Evolutionary conservation across 2,888 invertebrate species (phyloP).

Genomic region (Netelia virgata): DNA sequence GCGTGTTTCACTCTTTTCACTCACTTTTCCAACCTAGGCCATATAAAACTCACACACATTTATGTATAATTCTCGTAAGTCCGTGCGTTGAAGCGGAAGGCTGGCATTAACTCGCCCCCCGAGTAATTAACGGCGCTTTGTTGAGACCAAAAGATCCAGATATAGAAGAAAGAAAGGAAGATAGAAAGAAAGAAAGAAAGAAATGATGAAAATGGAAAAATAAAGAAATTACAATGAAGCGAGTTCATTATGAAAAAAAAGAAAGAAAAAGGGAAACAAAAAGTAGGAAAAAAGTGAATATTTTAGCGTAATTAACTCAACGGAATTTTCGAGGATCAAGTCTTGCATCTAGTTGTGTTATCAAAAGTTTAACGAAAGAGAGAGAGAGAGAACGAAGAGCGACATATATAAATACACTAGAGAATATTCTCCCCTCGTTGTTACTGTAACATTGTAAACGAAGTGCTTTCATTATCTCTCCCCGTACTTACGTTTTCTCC

Average conservation of each 20-base stretch:
- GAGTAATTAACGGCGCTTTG: conserved; percentile 55
- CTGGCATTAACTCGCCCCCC: conserved; percentile 31
- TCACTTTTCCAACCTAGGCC: conserved; percentile 10
- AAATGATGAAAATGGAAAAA: background rate
- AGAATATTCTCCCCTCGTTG: conserved; percentile 53
- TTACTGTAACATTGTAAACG: conserved; percentile 54
- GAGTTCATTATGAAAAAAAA: background rate
- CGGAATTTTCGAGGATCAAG: conserved; percentile 34
- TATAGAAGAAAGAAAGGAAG: conserved; percentile 2
- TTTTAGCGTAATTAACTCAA: conserved; percentile 54
- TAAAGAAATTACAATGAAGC: no score
- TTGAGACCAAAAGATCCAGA: conserved; percentile 16
- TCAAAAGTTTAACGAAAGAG: background rate
- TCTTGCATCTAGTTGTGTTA: conserved; percentile 29
- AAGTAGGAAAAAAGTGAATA: conserved; percentile 25
- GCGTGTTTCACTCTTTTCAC: background rate
- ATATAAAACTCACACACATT: conserved; percentile 19
- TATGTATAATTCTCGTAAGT: background rate
- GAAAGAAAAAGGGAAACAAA: background rate
- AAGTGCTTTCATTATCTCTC: conserved; percentile 61
- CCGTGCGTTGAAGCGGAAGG: background rate
- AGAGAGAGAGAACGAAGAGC: conserved; percentile 2
- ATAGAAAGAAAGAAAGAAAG: background rate
- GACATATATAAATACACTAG: conserved; percentile 46
- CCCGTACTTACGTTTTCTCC: conserved; percentile 35